These are phyloP conservation scores for Sarcophaga peregrina DNA, from an alignment of 1,140 invertebrate species.

Conservation along the genomic window DNA sequence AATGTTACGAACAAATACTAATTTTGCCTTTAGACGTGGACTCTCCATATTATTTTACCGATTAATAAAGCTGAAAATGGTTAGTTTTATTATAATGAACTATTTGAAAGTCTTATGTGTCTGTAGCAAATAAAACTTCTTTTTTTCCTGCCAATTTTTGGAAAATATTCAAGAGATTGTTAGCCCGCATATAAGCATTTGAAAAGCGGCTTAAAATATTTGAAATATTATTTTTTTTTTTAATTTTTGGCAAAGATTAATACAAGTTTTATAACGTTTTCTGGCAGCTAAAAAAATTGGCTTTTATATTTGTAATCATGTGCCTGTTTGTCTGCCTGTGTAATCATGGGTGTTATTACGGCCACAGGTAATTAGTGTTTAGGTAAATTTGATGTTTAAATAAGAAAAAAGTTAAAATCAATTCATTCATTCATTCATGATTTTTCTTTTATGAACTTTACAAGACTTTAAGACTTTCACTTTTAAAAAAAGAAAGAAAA, in stretches of 20 bases:
- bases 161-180: too few relatives aligned
- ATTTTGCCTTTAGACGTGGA: too few relatives aligned
- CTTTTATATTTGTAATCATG: constrained; percentile 5
- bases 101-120: too few relatives aligned
- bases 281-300: too few relatives aligned
- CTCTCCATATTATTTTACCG: too few relatives aligned
- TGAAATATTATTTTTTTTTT: not conserved
- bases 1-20: too few relatives aligned
- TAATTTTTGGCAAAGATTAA: not conserved
- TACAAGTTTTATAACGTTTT: constrained; percentile 6
- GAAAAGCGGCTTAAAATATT: not conserved
- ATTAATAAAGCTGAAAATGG: too few relatives aligned
- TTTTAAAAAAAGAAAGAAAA: not conserved
- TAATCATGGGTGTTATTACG: not conserved
- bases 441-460: not conserved
- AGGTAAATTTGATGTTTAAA: not conserved
- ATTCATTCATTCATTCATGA: constrained; percentile 13
- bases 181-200: not conserved
- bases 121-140: too few relatives aligned
- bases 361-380: constrained; percentile 18
- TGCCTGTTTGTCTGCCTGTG: not conserved
- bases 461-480: constrained; percentile 4
- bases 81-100: too few relatives aligned
- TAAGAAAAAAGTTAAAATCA: not conserved
- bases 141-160: too few relatives aligned